Percentiles rank a stretch among this genome's conserved stretches.
These are phyloP conservation scores for Sebastes baramenuke DNA, from an alignment of 2,797 vertebrate genomes.

Conservation along the genomic window DNA sequence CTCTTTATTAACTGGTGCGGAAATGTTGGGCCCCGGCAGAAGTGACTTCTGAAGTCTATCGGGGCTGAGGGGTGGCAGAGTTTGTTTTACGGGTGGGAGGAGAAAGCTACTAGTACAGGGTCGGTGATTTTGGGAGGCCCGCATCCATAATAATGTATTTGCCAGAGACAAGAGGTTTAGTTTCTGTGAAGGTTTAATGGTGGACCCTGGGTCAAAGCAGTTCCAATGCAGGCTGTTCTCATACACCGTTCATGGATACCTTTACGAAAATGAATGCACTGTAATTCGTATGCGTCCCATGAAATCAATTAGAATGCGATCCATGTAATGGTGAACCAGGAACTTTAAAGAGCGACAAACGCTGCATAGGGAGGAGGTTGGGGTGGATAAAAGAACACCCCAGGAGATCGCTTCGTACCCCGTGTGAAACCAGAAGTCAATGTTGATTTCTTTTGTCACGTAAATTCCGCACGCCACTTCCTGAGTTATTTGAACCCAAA, in stretches of 20 bases:
- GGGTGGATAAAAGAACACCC: fast-evolving
- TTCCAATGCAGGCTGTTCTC: neutral
- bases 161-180: constrained; percentile 10
- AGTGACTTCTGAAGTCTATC: constrained; percentile 64
- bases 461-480: too few species aligned
- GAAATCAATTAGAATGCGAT: neutral
- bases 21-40: constrained; percentile 65
- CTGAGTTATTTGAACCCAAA: too few species aligned
- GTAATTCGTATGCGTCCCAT: neutral
- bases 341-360: neutral
- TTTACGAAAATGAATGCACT: too few species aligned
- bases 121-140: constrained; percentile 39
- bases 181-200: constrained; percentile 28
- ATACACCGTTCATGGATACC: neutral
- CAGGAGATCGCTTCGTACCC: too few species aligned
- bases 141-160: constrained; percentile 40
- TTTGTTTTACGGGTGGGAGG: constrained; percentile 67
- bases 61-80: constrained; percentile 56
- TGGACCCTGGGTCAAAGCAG: constrained; percentile 19
- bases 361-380: neutral
- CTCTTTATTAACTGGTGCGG: constrained; percentile 78
- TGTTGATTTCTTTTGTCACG: too few species aligned
- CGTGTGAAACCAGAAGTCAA: neutral
- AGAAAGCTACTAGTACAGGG: constrained; percentile 41
- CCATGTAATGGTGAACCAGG: neutral